phyloP scores from a whole-genome alignment of 2,113 vertebrate species.

The Capreolus pygargus region DNA sequence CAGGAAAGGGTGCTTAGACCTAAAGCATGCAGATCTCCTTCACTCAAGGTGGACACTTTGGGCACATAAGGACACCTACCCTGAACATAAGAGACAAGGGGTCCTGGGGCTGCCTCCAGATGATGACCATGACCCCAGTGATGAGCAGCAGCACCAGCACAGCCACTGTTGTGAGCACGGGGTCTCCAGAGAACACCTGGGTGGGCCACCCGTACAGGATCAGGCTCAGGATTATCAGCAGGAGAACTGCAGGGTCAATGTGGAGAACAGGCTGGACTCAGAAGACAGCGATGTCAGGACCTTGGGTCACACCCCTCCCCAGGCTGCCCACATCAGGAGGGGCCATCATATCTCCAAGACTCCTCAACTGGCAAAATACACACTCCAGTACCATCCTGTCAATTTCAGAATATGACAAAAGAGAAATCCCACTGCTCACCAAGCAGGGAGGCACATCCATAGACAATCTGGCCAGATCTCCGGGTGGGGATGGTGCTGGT shows the following conservation, averaged over 20 bases:
- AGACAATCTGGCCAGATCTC: neutral
- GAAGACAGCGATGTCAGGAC: neutral
- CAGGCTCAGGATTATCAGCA: neutral
- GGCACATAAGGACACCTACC: fast-evolving
- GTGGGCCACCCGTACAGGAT: fast-evolving
- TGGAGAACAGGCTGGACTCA: neutral
- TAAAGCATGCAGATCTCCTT: neutral
- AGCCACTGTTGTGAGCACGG: fast-evolving
- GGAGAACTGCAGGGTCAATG: neutral
- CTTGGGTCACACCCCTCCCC: fast-evolving
- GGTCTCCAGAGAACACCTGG: neutral
- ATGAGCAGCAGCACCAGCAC: neutral
- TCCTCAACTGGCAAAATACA: neutral
- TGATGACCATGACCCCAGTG: neutral
- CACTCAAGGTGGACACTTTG: neutral
- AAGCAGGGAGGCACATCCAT: neutral
- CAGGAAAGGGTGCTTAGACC: neutral
- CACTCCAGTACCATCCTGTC: neutral
- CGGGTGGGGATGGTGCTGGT: fast-evolving
- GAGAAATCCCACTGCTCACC: neutral
- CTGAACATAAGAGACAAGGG: fast-evolving
- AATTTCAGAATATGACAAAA: neutral
- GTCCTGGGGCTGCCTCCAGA: neutral
- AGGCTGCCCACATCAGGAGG: fast-evolving
- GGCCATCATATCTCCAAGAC: fast-evolving